Base-by-base conservation (phyloP, 2,113 vertebrate species). In the Cyanistes caeruleus region DNA sequence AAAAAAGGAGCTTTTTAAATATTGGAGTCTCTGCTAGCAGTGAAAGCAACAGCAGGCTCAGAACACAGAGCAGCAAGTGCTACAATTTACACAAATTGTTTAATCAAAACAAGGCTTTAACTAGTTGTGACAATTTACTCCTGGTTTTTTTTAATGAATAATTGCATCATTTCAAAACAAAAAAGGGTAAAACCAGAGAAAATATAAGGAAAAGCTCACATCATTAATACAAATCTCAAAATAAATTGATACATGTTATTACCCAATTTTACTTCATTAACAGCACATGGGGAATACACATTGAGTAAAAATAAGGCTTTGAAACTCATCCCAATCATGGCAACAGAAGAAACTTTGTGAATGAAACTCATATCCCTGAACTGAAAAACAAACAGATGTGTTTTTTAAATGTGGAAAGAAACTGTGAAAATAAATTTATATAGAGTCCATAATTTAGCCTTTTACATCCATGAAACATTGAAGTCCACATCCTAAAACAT, bases 31-130 rank as follows among this genome's bases (percentile, higher is more conserved):
- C 59, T 79, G 22, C 53, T 21, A 28, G 15, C 1, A 11, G 21
- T 83, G 62, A 63, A 87, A 75, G 63, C 10, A 65, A 85, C 0
- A 1, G 28, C 33, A 79, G 55, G 30, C 53, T 82, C 0, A 0
- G 52, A 87, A 67, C 6, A 41, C 35, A 51, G 55, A 79, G 35
- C 9, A 60, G 41, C 20, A 62, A 84, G 56, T 25, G 22, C 68
- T 58, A 53, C 37, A 49, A 55, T 78, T 80, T 35, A 81, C 31
- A 53, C 5, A 9, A 2, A 10, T 4, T 0, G 33, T 60, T 81
- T 30, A 10, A 68, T 33, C 31, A 55, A 51, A 87, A 65, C 20
- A 89, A 62, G 23, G 21, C 23, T 85, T 60, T 49, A 21, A 65
- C 58, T 22, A 11, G 15, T 72, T 52, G 17, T 53, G 44, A 60